These are phyloP conservation scores for Pluvianellus socialis DNA, from an alignment of 2,113 vertebrate species.

Conservation along the genomic window DNA sequence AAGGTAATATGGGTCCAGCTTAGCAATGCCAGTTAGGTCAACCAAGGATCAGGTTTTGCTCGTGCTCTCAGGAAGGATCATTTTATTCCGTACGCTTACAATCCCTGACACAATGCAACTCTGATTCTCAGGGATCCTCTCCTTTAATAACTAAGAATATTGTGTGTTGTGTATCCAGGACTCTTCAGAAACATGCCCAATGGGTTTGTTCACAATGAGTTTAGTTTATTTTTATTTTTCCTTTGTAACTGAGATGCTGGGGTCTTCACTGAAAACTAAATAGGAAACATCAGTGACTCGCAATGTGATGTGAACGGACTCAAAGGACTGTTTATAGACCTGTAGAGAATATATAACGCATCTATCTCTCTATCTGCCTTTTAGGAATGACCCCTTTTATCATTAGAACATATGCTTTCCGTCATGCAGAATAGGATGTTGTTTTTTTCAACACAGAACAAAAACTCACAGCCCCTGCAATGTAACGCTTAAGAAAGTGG, in stretches of 20 bases:
- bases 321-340: neutral
- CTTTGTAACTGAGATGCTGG: neutral
- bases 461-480: neutral
- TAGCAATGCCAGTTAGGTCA: neutral
- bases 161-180: neutral
- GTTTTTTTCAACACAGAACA: neutral
- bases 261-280: conserved; percentile 42
- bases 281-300: neutral
- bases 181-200: neutral
- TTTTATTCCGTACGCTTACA: neutral
- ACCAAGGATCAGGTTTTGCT: neutral
- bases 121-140: neutral
- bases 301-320: neutral
- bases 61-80: neutral
- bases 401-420: neutral
- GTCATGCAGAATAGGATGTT: neutral
- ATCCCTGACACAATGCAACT: neutral
- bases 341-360: neutral
- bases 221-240: neutral
- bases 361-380: neutral
- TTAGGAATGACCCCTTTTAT: neutral
- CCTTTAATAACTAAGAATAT: neutral
- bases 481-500: neutral
- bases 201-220: neutral
- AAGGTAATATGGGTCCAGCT: neutral